Conservation (phyloP, 2,888 invertebrate genomes). For the Aquatica leii region DNA sequence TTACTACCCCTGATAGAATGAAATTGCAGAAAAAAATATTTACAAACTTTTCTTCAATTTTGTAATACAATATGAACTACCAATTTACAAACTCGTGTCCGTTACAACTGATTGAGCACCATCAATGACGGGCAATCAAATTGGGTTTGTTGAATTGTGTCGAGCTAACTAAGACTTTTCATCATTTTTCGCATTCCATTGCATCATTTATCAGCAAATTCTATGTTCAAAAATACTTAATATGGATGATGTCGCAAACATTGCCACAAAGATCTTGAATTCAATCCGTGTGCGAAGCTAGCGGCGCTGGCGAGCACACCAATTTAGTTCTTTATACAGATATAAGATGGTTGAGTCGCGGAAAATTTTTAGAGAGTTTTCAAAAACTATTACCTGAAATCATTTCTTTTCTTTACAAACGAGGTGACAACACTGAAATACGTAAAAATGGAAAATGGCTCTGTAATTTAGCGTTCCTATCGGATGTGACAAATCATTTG, state of each 20-base stretch:
- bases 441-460: conserved; percentile 35
- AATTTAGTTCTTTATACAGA: conserved; percentile 14
- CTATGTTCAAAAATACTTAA: conserved; percentile 36
- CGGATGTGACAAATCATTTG: conserved; percentile 27
- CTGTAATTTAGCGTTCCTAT: conserved; percentile 26
- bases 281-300: conserved; percentile 22
- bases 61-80: conserved; percentile 18
- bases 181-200: conserved; percentile 38
- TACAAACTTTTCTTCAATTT: conserved; percentile 39
- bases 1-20: conserved; percentile 39
- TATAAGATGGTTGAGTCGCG: conserved; percentile 34
- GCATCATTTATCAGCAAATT: conserved; percentile 37
- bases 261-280: conserved; percentile 21
- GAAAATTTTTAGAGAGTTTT: conserved; percentile 39
- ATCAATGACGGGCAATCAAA: conserved; percentile 38
- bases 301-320: conserved; percentile 23
- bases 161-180: conserved; percentile 27
- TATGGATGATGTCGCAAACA: conserved; percentile 18
- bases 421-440: conserved; percentile 36
- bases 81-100: conserved; percentile 38
- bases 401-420: too few species aligned
- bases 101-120: conserved; percentile 44
- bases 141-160: conserved; percentile 39
- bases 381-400: conserved; percentile 40
- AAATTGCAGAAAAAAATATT: conserved; percentile 40